Evolutionary conservation across 1,140 invertebrate genomes (phyloP).

Genomic region (Bombus pyrosoma): DNA sequence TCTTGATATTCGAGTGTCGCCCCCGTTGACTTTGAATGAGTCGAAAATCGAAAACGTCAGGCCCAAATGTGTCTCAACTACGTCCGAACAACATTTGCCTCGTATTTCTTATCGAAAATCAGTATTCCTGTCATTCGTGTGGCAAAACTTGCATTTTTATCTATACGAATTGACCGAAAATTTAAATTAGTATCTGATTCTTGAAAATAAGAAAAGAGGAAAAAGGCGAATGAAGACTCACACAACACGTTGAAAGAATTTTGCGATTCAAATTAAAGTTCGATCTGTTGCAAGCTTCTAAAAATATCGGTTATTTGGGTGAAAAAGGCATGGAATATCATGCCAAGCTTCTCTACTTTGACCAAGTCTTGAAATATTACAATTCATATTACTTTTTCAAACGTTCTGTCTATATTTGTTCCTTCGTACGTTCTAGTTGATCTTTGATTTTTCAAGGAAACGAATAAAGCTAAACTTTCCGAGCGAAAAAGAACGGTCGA

Average conservation of each 20-base stretch:
- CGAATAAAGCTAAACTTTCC: not conserved
- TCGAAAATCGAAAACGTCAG: conserved; percentile 33
- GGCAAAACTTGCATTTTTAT: conserved; percentile 29
- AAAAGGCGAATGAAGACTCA: not conserved
- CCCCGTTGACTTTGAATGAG: conserved; percentile 33
- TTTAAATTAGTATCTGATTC: not conserved
- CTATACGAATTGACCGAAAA: conserved; percentile 19
- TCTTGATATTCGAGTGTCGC: conserved; percentile 16
- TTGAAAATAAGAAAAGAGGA: not conserved
- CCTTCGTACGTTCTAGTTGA: too few species aligned
- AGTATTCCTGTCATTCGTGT: conserved; percentile 22
- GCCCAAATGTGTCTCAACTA: conserved; percentile 3
- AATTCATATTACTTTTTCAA: too few species aligned
- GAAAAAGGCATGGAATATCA: too few species aligned
- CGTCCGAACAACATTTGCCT: not conserved
- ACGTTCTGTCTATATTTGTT: too few species aligned
- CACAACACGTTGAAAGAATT: not conserved
- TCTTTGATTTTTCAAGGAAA: not conserved
- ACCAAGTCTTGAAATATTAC: too few species aligned
- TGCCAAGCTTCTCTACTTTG: too few species aligned
- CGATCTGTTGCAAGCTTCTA: too few species aligned
- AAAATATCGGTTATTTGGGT: not conserved
- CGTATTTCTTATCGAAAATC: conserved; percentile 23
- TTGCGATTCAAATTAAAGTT: not conserved
- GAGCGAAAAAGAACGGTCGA: too few species aligned